phyloP scores from a whole-genome alignment of 2,113 vertebrate species.

The Terrapene triunguis region DNA sequence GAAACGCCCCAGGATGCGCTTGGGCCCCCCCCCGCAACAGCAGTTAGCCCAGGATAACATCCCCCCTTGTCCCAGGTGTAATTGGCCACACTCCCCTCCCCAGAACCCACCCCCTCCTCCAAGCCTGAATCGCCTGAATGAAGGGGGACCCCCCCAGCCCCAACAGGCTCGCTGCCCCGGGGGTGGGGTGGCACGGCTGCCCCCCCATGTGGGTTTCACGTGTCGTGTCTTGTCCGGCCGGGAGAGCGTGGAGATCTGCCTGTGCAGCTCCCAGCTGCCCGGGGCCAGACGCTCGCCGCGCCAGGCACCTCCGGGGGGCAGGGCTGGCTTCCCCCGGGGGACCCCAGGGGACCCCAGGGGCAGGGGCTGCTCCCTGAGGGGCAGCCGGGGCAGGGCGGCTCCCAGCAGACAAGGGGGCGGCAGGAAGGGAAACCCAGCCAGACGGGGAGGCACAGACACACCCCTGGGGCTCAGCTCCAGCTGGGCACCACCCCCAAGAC shows the following conservation, averaged over 20 bases:
- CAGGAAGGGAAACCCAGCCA: not conserved
- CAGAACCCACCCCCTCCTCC: too few species aligned
- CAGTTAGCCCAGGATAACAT: too few species aligned
- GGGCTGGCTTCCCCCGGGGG: too few species aligned
- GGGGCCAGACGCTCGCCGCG: not conserved
- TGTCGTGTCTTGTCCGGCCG: not conserved
- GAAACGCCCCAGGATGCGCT: too few species aligned
- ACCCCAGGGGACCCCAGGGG: too few species aligned
- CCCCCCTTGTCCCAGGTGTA: not conserved
- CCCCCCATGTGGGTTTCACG: not conserved
- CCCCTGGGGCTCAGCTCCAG: not conserved
- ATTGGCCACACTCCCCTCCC: too few species aligned
- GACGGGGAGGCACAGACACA: not conserved
- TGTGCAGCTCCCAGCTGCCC: not conserved
- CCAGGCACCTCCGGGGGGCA: too few species aligned
- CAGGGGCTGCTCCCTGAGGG: too few species aligned
- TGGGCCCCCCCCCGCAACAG: too few species aligned
- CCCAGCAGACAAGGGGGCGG: not conserved
- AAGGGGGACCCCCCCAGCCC: not conserved
- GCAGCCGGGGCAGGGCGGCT: not conserved
- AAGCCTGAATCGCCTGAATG: not conserved
- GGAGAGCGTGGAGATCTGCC: not conserved
- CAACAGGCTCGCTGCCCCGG: too few species aligned
- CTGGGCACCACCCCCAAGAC: rapidly evolving
- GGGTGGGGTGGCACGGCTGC: not conserved